phyloP scores from a whole-genome alignment of 2,888 invertebrate species.

The Calameuta idolon region DNA sequence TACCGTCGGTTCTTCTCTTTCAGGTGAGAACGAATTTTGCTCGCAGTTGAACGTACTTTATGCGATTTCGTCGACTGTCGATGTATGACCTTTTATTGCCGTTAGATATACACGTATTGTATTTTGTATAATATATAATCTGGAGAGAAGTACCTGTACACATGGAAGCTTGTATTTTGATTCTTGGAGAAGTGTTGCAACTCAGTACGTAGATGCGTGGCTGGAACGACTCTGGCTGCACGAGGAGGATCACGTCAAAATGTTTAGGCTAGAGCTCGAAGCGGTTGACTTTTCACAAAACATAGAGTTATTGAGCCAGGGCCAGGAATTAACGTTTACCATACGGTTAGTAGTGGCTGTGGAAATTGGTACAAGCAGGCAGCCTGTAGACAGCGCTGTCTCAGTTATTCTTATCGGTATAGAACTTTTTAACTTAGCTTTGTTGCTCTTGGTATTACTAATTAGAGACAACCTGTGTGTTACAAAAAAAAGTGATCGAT shows the following conservation, averaged over 20 bases:
- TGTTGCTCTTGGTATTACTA: background rate
- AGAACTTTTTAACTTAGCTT: background rate
- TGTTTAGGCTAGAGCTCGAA: background rate
- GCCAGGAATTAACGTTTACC: background rate
- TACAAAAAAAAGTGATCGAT: background rate
- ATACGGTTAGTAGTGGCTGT: background rate
- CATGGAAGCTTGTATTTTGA: too few species aligned
- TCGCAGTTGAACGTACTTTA: too few species aligned
- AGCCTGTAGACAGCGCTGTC: background rate
- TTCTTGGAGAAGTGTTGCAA: too few species aligned
- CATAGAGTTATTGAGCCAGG: background rate
- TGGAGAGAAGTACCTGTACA: too few species aligned
- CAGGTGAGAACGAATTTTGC: background rate
- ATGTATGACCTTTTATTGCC: too few species aligned
- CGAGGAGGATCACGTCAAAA: too few species aligned
- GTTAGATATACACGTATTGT: too few species aligned
- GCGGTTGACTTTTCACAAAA: background rate
- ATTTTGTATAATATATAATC: too few species aligned
- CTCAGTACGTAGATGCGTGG: too few species aligned
- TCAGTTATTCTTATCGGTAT: background rate
- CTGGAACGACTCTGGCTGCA: too few species aligned
- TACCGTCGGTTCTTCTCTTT: background rate
- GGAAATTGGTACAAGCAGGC: background rate
- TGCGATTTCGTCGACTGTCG: too few species aligned
- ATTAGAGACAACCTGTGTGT: background rate